Evolutionary conservation across 2,113 vertebrate genomes (phyloP), one percentile per base, ranked within the genome.

Genomic region (Perca schrenkii): DNA sequence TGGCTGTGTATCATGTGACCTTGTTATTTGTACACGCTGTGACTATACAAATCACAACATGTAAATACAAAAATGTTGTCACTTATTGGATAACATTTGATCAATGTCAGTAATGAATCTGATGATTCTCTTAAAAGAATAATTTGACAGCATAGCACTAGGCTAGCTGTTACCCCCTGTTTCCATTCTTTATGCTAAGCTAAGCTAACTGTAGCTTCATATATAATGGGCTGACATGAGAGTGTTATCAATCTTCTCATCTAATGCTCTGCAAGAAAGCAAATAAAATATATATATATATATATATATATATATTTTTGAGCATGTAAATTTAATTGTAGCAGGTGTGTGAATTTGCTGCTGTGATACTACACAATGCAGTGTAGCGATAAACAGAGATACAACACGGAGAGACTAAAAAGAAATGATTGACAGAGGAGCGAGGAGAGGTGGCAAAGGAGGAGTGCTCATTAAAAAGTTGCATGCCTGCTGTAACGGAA

Each of bases 381-480:
- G 81, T 61, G 56, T 3, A 6, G 74, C 7, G 50, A 81, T 75
- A 58, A 86, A 83, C 79, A 75, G 52, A 22, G 34, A 68, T 6
- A 22, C 53, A 78, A 76, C 58, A 50, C 31, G 15, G 63, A 57
- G 64, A 83, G 34, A 75, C 19, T 8, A 75, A 83, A 50, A 66
- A 60, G 79, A 62, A 67, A 78, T 84, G 80, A 85, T 56, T 25
- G 86, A 81, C 72, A 47, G 67, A 70, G 74, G 56, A 70, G 68
- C 49, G 46, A 40, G 60, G 62, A 76, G 64, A 69, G 69, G 47
- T 46, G 67, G 78, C 68, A 58, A 82, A 82, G 73, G 68, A 87
- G 40, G 74, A 83, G 79, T 34, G 73, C 85, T 88, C 86, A 89
- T 91, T 85, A 92, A 92, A 90, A 86, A 74, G 70, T 53, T 81